phyloP scores from a whole-genome alignment of 2,797 vertebrate genomes.

The Poeciliopsis turneri region DNA sequence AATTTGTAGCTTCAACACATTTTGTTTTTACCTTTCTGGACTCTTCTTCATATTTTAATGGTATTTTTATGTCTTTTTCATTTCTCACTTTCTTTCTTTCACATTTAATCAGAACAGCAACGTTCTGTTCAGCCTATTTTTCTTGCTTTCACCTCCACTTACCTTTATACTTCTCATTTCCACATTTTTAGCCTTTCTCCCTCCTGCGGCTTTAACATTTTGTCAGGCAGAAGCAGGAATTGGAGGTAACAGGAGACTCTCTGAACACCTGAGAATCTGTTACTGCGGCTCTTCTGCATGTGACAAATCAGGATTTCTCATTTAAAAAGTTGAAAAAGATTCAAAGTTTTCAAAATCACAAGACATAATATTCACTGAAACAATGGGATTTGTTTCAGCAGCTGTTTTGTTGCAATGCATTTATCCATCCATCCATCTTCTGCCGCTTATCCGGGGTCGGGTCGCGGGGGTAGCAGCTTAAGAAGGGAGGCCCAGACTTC shows the following conservation, averaged over 20 bases:
- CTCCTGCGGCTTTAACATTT: neutral
- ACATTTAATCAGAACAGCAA: neutral
- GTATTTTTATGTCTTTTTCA: neutral
- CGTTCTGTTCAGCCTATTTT: neutral
- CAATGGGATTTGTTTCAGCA: neutral
- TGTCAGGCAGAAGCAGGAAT: neutral
- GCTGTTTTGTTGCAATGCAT: neutral
- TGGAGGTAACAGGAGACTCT: conserved; percentile 23
- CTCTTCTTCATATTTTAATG: neutral
- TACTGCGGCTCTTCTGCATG: neutral
- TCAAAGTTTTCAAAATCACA: neutral
- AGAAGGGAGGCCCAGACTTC: no score
- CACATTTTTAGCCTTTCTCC: neutral
- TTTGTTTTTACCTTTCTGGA: neutral
- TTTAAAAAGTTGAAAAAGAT: neutral
- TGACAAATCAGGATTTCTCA: neutral
- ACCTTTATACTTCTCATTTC: conserved; percentile 13
- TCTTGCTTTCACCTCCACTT: neutral
- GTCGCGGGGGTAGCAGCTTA: no score
- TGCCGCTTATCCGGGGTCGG: no score
- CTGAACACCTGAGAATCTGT: conserved; percentile 7
- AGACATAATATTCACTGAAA: neutral
- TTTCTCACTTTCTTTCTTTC: neutral
- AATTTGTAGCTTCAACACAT: neutral
- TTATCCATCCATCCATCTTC: no score